phyloP scores from a whole-genome alignment of 2,888 invertebrate species.

The Hypomecis atomaria region DNA sequence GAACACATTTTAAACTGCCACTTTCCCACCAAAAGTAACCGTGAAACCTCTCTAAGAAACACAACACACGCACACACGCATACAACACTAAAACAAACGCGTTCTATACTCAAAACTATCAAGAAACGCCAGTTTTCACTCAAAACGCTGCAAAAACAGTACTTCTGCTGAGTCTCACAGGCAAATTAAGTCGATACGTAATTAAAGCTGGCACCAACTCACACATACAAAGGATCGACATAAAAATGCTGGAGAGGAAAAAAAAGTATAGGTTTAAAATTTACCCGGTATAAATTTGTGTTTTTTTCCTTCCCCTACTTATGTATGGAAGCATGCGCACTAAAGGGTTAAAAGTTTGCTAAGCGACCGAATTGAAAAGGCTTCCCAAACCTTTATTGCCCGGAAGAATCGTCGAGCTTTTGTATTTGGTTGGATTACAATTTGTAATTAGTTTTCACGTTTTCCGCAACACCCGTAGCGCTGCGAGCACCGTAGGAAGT shows the following conservation, averaged over 20 bases:
- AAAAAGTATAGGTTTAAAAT: slow-evolving; percentile 85
- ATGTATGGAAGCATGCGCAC: slow-evolving; percentile 83
- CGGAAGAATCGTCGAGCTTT: slow-evolving; percentile 12
- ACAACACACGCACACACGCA: slow-evolving; percentile 39
- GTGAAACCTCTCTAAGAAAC: slow-evolving; percentile 34
- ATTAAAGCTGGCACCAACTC: slow-evolving; percentile 81
- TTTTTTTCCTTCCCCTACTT: slow-evolving; percentile 83
- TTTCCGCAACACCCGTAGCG: slow-evolving; percentile 57
- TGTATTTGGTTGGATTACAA: slow-evolving; percentile 49
- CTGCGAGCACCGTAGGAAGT: slow-evolving; percentile 43
- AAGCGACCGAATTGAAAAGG: slow-evolving; percentile 45
- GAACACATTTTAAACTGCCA: slow-evolving; percentile 30
- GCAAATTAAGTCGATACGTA: slow-evolving; percentile 85
- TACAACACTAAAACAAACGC: slow-evolving; percentile 39
- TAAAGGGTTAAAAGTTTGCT: slow-evolving; percentile 73
- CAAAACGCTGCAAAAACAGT: slow-evolving; percentile 42
- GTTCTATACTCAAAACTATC: slow-evolving; percentile 38
- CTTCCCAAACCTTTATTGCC: slow-evolving; percentile 7
- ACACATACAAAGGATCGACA: slow-evolving; percentile 82
- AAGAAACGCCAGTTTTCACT: slow-evolving; percentile 47
- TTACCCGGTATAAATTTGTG: slow-evolving; percentile 85
- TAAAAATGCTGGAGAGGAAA: slow-evolving; percentile 81
- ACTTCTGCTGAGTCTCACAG: slow-evolving; percentile 66
- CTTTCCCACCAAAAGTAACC: slow-evolving; percentile 67
- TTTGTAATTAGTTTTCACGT: slow-evolving; percentile 62